Conservation (phyloP, 2,113 vertebrate genomes). For the Ceratotherium simum region DNA sequence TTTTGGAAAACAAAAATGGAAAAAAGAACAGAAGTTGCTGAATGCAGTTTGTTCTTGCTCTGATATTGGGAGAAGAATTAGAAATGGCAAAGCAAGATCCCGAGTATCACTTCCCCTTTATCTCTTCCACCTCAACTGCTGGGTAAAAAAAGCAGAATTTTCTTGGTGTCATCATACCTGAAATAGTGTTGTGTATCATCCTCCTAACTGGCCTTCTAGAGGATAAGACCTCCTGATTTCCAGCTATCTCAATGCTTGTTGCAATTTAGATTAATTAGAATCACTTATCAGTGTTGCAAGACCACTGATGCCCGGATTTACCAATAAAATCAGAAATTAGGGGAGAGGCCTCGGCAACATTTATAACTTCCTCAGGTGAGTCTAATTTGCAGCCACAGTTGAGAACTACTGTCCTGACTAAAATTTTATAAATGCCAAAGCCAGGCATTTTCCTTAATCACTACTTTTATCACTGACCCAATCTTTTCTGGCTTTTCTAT, state of each 20-base stretch:
- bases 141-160: not conserved
- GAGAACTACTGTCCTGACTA: not conserved
- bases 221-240: not conserved
- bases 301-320: not conserved
- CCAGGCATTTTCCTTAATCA: not conserved
- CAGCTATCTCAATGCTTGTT: not conserved
- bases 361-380: not conserved
- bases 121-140: not conserved
- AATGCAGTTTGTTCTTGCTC: not conserved
- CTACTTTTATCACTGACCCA: not conserved
- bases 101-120: not conserved
- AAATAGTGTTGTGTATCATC: not conserved
- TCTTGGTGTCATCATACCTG: not conserved
- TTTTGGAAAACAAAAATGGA: not conserved
- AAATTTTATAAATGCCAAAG: not conserved
- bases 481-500: not conserved
- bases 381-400: not conserved
- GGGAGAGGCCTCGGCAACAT: not conserved
- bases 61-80: not conserved
- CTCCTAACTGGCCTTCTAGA: not conserved
- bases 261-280: slow-evolving; percentile 10
- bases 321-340: not conserved
- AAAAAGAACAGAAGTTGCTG: not conserved
- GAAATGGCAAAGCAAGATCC: not conserved
- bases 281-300: not conserved